Conservation (phyloP, 2,888 invertebrate genomes). For the Apodemia duryi region DNA sequence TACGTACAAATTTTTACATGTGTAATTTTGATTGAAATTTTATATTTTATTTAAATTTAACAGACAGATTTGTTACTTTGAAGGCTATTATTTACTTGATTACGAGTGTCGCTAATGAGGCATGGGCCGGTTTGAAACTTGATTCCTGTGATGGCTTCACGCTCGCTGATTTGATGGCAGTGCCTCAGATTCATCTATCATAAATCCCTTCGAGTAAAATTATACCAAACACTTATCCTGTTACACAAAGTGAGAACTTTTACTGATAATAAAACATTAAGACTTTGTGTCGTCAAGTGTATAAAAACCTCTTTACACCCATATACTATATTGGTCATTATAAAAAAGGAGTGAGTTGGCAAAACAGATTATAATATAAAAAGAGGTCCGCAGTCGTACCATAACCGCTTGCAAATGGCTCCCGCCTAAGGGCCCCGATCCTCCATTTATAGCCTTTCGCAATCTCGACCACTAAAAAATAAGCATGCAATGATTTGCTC, state of each 20-base stretch:
- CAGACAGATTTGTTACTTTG: background rate
- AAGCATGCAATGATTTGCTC: constrained; percentile 61
- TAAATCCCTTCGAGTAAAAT: constrained; percentile 30
- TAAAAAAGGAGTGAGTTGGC: constrained; percentile 63
- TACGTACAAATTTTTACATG: background rate
- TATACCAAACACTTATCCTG: constrained; percentile 29
- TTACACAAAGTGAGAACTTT: constrained; percentile 24
- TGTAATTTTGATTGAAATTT: background rate
- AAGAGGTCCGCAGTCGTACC: constrained; percentile 74
- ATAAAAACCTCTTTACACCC: constrained; percentile 44
- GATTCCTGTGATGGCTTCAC: constrained; percentile 40
- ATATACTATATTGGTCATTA: constrained; percentile 41
- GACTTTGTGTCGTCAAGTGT: background rate
- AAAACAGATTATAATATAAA: constrained; percentile 75
- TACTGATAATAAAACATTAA: background rate
- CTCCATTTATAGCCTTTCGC: constrained; percentile 72
- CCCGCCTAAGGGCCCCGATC: constrained; percentile 60
- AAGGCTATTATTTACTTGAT: constrained; percentile 26
- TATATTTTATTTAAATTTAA: background rate
- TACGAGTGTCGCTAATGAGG: constrained; percentile 57
- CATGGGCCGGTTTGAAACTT: constrained; percentile 56
- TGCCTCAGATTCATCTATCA: constrained; percentile 38
- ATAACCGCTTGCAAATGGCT: constrained; percentile 78
- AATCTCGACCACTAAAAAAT: constrained; percentile 73
- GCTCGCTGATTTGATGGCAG: constrained; percentile 31